Evolutionary conservation across 2,113 vertebrate genomes (phyloP).

Genomic region (Sula dactylatra): DNA sequence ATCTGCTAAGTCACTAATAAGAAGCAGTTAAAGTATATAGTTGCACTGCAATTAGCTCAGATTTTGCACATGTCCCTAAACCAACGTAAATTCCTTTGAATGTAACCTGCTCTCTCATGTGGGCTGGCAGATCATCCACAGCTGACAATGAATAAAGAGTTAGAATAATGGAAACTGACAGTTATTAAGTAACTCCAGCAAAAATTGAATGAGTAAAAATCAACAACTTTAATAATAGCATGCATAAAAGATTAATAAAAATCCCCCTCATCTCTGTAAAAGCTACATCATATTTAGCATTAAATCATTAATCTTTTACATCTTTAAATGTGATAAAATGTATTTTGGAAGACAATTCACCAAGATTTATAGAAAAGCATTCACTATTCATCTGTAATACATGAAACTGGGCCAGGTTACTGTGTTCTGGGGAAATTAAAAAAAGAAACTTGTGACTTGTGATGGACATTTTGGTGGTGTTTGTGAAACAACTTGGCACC

Average conservation of each 20-base stretch:
- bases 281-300: neutral
- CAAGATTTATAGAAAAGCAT: constrained; percentile 3
- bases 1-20: neutral
- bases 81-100: constrained; percentile 26
- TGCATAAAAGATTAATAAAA: neutral
- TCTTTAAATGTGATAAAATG: neutral
- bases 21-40: constrained; percentile 36
- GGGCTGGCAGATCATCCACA: constrained; percentile 16
- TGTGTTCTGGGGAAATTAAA: neutral
- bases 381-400: neutral
- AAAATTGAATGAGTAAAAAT: neutral
- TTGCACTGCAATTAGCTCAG: constrained; percentile 47
- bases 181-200: constrained; percentile 26
- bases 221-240: neutral
- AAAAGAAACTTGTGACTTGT: constrained; percentile 1
- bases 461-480: neutral
- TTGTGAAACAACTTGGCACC: constrained; percentile 18
- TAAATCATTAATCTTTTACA: neutral
- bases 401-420: constrained; percentile 6
- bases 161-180: constrained; percentile 26
- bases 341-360: neutral
- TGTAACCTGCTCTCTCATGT: constrained; percentile 50
- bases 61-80: constrained; percentile 31
- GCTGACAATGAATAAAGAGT: constrained; percentile 26
- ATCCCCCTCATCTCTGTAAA: neutral